A percentile compares a stretch with the other conserved stretches of the same genome.
Evolutionary conservation across 2,797 vertebrate species (phyloP).

Genomic region (Chromobotia macracanthus): DNA sequence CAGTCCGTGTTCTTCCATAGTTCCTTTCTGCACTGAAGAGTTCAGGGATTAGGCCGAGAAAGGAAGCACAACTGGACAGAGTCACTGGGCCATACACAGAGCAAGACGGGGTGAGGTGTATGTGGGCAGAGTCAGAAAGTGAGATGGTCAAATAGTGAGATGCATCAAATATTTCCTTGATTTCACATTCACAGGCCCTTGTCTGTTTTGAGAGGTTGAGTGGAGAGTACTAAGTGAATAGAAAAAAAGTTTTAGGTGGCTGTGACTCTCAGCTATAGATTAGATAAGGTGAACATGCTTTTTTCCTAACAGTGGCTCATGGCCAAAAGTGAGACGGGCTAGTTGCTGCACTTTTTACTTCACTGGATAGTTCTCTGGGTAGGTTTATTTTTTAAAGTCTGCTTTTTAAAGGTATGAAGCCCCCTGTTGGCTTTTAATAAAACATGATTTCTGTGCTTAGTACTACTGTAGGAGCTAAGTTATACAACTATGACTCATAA

Average conservation of each 20-base stretch:
- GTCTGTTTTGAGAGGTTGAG: neutral
- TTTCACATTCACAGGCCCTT: neutral
- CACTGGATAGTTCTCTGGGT: neutral
- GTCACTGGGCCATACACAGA: constrained; percentile 58
- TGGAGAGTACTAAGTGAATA: constrained; percentile 24
- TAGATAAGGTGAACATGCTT: constrained; percentile 1
- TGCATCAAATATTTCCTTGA: constrained; percentile 10
- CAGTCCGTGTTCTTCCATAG: constrained; percentile 67
- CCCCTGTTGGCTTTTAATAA: neutral
- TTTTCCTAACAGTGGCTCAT: neutral
- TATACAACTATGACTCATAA: neutral
- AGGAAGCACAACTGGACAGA: constrained; percentile 71
- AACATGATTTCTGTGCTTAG: neutral
- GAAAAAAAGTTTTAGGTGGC: constrained; percentile 26
- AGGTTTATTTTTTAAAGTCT: neutral
- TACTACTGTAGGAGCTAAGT: neutral
- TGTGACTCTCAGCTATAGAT: constrained; percentile 26
- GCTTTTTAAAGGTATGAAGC: neutral
- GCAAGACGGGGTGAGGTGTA: neutral
- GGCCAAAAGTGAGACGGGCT: neutral
- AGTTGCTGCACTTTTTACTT: neutral
- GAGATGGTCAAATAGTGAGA: constrained; percentile 9
- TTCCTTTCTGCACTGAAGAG: constrained; percentile 71
- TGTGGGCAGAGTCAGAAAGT: neutral
- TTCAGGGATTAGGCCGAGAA: constrained; percentile 73